Evolutionary conservation across 2,113 vertebrate species (phyloP).

Genomic region (Bubalus kerabau): DNA sequence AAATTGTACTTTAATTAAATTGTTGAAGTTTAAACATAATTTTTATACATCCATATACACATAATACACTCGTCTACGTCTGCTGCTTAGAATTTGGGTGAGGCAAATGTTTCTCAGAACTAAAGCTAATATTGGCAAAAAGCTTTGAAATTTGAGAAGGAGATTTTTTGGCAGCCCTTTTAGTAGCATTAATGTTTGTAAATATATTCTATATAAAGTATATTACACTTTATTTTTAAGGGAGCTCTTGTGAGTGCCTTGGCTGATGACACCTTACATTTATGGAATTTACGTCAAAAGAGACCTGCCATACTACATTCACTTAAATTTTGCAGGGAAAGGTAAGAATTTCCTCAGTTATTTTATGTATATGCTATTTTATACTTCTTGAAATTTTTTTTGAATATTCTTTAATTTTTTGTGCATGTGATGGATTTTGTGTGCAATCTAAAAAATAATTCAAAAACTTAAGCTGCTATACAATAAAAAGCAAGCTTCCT

Average conservation of each 20-base stretch:
- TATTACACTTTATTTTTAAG: constrained; percentile 74
- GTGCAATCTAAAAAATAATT: background rate
- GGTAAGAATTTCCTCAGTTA: constrained; percentile 80
- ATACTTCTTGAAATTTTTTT: background rate
- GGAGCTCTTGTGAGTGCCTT: constrained; percentile 98
- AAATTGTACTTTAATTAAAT: constrained; percentile 20
- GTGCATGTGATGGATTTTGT: background rate
- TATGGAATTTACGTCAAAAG: constrained; percentile 99
- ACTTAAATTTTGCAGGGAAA: constrained; percentile 97
- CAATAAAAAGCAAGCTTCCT: background rate
- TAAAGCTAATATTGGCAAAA: background rate
- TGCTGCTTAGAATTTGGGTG: background rate
- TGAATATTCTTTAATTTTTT: background rate
- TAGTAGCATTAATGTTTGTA: background rate
- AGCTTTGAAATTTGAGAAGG: background rate
- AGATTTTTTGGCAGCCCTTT: background rate
- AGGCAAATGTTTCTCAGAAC: background rate
- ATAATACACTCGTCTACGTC: background rate
- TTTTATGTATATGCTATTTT: background rate
- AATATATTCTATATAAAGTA: background rate
- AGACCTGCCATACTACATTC: constrained; percentile 98
- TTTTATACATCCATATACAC: background rate
- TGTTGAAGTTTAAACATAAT: background rate
- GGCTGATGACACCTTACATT: constrained; percentile 97
- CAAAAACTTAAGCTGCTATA: background rate